phyloP scores from a whole-genome alignment of 2,888 invertebrate genomes.

The Caenorhabditis zanzibari region DNA sequence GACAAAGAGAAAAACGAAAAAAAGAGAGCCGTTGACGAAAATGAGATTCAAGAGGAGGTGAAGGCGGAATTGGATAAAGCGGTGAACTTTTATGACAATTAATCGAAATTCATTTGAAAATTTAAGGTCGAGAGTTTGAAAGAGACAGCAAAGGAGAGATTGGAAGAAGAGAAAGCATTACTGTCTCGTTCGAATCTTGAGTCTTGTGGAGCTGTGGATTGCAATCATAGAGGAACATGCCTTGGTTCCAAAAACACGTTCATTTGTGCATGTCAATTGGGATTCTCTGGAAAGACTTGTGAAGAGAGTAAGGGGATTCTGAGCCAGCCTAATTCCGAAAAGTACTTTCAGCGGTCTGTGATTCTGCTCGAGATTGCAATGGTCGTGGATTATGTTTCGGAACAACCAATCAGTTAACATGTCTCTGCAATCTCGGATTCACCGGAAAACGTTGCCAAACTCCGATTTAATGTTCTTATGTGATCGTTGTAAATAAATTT shows the following conservation, averaged over 20 bases:
- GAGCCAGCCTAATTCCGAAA: neutral
- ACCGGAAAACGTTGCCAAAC: constrained; percentile 77
- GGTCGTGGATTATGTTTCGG: constrained; percentile 81
- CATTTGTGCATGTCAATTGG: constrained; percentile 78
- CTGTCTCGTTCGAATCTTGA: constrained; percentile 40
- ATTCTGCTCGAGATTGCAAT: constrained; percentile 79
- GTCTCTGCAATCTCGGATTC: constrained; percentile 77
- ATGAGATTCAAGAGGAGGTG: constrained; percentile 61
- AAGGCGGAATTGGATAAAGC: constrained; percentile 66
- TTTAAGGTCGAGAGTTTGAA: constrained; percentile 59
- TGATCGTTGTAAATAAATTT: constrained; percentile 41
- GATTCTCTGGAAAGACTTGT: constrained; percentile 78
- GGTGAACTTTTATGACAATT: too few species aligned
- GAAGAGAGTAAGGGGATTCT: constrained; percentile 75
- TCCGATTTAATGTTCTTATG: constrained; percentile 42
- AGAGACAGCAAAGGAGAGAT: constrained; percentile 48
- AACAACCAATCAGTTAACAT: constrained; percentile 74
- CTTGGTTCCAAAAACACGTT: constrained; percentile 76
- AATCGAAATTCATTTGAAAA: neutral
- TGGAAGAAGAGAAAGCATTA: constrained; percentile 49
- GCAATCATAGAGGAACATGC: constrained; percentile 79
- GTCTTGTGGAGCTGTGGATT: constrained; percentile 71
- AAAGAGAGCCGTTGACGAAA: constrained; percentile 59
- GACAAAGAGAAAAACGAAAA: constrained; percentile 32
- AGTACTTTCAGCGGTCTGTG: constrained; percentile 76